Base-by-base conservation (phyloP, 1,140 invertebrate genomes). In the Antheraea pernyi region DNA sequence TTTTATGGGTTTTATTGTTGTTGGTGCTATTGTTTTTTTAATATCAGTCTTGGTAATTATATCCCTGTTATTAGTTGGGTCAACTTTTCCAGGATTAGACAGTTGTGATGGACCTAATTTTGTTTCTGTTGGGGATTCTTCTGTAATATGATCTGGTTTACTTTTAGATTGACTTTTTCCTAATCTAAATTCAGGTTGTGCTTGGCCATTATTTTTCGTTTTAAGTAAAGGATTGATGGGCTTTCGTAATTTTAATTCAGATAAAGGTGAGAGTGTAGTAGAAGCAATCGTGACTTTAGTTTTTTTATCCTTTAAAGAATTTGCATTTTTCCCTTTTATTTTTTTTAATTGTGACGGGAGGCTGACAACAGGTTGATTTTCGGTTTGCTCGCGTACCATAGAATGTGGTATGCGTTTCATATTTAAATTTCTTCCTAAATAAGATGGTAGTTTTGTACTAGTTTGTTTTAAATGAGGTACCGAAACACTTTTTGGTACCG, bases 281-380 rank as follows among this genome's bases (percentile, higher is more conserved):
- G 78, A 71, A 6, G 71, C 65, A 70, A 83, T 79, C 16, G 73
- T 73, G 59, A 82, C 75, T 68, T 72, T 78, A 18, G 79, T 61
- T 76, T 78, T 81, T 61, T 62, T 81, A 22, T 80, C 66, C 42
- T 69, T 74, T 11, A 73, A 65, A 13, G 69, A 68, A n/a, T 42
- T 18, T 64, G 64, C 60, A 18, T 7, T 5, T 39, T n/a, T 0
- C 22, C 36, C 6, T 13, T 37, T n/a, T n/a, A 37, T 37, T 36
- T 10, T 13, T 37, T 37, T 63, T 11, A 37, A 36, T 13, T 13
- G 61, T 63, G 9, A 22, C 8, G 37, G 19, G 8, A 37, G 5
- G 22, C n/a, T 36, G 19, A 22, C 11, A n/a, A 37, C 7, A 22
- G 30, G 30, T 36, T 63, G 30, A 16, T 63, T 63, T 63, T 63